Evolutionary conservation across 2,888 invertebrate genomes (phyloP).

Genomic region (Nycteola revayana): DNA sequence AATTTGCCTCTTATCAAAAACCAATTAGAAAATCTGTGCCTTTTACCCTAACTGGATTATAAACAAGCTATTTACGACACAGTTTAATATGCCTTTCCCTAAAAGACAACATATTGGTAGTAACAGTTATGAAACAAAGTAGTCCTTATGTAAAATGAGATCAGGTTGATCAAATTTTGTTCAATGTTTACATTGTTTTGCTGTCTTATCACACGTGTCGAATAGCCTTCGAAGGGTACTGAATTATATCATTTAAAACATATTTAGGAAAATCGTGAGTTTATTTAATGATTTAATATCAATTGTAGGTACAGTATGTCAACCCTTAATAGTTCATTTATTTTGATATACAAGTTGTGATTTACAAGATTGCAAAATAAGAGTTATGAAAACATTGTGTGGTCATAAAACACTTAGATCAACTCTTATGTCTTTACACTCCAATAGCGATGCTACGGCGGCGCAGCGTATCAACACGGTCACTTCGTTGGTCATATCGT

Average conservation of each 20-base stretch:
- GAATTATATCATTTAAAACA: constrained; percentile 24
- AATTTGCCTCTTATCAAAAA: neutral
- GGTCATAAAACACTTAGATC: too few relatives aligned
- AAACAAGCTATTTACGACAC: constrained; percentile 19
- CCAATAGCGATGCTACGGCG: too few relatives aligned
- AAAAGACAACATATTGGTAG: neutral
- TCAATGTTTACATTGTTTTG: constrained; percentile 1
- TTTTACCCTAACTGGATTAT: constrained; percentile 6
- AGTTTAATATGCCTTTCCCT: constrained; percentile 12
- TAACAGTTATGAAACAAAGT: neutral
- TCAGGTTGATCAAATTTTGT: constrained; percentile 1
- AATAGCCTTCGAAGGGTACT: constrained; percentile 8
- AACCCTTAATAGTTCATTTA: too few relatives aligned
- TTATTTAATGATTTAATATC: too few relatives aligned
- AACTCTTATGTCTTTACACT: too few relatives aligned
- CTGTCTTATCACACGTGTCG: neutral
- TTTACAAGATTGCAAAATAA: too few relatives aligned
- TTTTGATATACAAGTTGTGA: too few relatives aligned
- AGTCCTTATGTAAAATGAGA: neutral
- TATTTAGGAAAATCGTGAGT: too few relatives aligned
- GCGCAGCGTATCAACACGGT: too few relatives aligned
- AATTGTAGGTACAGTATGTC: too few relatives aligned
- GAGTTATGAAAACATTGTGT: too few relatives aligned
- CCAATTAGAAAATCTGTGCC: constrained; percentile 7
- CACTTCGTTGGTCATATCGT: too few relatives aligned